Conservation (phyloP, 2,888 invertebrate species). For the Apamea epomidion region DNA sequence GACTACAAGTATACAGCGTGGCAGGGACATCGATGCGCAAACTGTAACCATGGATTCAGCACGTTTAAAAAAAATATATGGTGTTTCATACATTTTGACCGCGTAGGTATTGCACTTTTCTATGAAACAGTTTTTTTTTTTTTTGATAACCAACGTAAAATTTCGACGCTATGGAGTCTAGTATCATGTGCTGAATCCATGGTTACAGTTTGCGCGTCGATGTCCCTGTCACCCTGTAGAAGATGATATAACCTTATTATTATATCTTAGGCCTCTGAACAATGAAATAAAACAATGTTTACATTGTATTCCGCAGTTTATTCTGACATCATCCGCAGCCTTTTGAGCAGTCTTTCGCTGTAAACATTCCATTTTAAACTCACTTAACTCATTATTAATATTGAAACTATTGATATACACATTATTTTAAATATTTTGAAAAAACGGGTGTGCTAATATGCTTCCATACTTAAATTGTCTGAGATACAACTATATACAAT, state of each 20-base stretch:
- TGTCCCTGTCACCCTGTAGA: too few species aligned
- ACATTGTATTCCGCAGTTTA: conserved; percentile 22
- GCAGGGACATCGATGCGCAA: too few species aligned
- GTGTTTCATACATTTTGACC: too few species aligned
- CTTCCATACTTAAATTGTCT: neutral
- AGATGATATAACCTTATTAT: neutral
- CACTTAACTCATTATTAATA: conserved; percentile 21
- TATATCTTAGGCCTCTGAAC: neutral
- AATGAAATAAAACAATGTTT: conserved; percentile 29
- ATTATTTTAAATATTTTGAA: conserved; percentile 1
- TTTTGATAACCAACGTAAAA: too few species aligned
- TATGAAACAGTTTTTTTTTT: too few species aligned
- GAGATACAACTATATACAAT: conserved; percentile 19
- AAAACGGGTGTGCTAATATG: neutral
- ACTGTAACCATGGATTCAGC: too few species aligned
- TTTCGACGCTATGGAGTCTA: too few species aligned
- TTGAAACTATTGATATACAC: conserved; percentile 19
- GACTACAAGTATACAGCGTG: too few species aligned
- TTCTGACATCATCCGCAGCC: conserved; percentile 27
- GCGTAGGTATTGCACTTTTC: too few species aligned
- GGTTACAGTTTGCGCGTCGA: too few species aligned
- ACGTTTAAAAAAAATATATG: too few species aligned
- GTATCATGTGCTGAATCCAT: too few species aligned
- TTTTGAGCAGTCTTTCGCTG: conserved; percentile 42
- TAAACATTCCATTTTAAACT: conserved; percentile 35